These are phyloP conservation scores for Motacilla alba DNA, from an alignment of 2,113 vertebrate genomes.

Conservation along the genomic window DNA sequence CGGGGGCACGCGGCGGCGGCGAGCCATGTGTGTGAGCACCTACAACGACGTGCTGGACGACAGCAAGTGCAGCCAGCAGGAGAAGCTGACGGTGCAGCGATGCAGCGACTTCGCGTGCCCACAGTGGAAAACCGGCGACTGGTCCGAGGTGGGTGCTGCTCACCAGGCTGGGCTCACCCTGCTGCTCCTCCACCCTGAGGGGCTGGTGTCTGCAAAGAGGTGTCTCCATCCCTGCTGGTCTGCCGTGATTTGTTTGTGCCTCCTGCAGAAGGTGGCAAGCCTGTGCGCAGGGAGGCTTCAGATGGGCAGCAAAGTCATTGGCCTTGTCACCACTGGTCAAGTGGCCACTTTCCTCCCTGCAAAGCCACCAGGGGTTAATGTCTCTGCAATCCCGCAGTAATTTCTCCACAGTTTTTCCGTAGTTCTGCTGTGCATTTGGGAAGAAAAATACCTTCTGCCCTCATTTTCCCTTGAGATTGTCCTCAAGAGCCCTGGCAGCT, in stretches of 20 bases:
- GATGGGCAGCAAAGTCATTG: not conserved
- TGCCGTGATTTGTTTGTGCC: not conserved
- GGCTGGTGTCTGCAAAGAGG: not conserved
- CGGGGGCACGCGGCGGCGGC: conserved; percentile 83
- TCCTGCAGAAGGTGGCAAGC: not conserved
- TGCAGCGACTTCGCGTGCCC: conserved; percentile 93
- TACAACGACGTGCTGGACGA: conserved; percentile 82
- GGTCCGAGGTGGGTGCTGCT: conserved; percentile 88
- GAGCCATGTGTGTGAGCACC: conserved; percentile 86
- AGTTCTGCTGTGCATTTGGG: not conserved
- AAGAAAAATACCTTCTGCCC: not conserved
- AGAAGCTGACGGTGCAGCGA: conserved; percentile 83
- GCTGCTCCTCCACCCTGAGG: not conserved
- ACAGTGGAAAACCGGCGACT: conserved; percentile 90
- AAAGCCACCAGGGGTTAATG: not conserved
- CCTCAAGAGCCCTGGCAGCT: not conserved
- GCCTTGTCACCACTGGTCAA: not conserved
- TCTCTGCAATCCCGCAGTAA: not conserved
- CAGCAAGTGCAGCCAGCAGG: conserved; percentile 89
- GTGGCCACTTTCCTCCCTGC: not conserved
- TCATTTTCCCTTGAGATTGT: not conserved
- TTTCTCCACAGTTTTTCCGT: not conserved
- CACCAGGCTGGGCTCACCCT: not conserved
- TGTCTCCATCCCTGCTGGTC: not conserved
- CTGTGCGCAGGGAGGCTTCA: not conserved